Evolutionary conservation across 2,113 vertebrate genomes (phyloP).

Genomic region (Phrynosoma platyrhinos): DNA sequence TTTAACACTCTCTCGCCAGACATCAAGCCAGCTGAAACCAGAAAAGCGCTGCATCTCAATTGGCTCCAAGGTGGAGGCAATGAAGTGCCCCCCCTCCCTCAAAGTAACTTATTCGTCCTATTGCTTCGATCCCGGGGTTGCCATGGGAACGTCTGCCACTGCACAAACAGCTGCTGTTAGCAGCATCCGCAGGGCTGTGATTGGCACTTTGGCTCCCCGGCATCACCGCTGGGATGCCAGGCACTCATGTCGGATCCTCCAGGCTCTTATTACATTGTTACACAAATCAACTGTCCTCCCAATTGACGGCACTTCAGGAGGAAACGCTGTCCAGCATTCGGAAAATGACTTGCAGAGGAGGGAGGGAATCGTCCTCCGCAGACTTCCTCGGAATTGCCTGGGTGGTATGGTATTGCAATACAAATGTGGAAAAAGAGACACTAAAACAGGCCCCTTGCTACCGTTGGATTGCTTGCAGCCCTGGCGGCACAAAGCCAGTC

Average conservation of each 20-base stretch:
- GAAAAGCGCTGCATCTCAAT: neutral
- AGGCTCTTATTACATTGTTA: constrained; percentile 40
- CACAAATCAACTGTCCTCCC: constrained; percentile 39
- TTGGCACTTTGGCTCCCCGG: constrained; percentile 15
- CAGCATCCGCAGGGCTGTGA: neutral
- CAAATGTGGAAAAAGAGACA: too few species aligned
- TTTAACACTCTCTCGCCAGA: neutral
- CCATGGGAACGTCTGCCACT: constrained; percentile 21
- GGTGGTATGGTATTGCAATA: too few species aligned
- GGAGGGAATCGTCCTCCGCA: neutral
- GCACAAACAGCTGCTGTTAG: neutral
- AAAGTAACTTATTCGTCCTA: neutral
- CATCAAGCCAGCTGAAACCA: neutral
- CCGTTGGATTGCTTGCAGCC: too few species aligned
- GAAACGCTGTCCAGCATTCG: constrained; percentile 10
- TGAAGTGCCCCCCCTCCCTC: neutral
- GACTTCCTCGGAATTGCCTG: neutral
- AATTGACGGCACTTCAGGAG: constrained; percentile 27
- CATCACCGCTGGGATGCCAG: neutral
- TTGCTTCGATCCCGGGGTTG: neutral
- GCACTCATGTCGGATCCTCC: neutral
- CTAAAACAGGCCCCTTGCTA: too few species aligned
- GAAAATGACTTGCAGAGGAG: neutral
- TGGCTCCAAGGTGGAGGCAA: neutral
- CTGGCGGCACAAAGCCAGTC: too few species aligned